These are phyloP conservation scores for Drosophila aldrichi DNA, from an alignment of 2,888 invertebrate species.

Conservation along the genomic window DNA sequence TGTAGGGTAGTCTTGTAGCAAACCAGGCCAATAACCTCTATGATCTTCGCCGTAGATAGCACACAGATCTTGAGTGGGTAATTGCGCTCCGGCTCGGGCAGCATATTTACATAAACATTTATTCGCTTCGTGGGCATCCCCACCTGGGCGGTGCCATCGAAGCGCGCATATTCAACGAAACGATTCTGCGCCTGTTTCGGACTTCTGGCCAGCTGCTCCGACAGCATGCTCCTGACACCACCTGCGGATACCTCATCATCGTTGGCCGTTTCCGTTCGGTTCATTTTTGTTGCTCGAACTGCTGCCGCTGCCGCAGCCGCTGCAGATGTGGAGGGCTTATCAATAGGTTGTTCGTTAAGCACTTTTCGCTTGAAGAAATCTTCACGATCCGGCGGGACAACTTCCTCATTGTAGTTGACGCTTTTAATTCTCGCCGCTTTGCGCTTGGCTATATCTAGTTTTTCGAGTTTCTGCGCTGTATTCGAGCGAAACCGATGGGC, in stretches of 20 bases:
- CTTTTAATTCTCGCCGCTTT: slow-evolving; percentile 90
- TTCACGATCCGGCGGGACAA: slow-evolving; percentile 69
- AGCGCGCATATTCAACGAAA: slow-evolving; percentile 95
- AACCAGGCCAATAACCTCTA: slow-evolving; percentile 95
- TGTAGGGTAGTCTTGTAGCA: slow-evolving; percentile 92
- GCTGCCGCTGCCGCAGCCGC: slow-evolving; percentile 3
- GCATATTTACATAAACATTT: slow-evolving; percentile 95
- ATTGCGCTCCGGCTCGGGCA: slow-evolving; percentile 91
- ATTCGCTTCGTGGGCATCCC: slow-evolving; percentile 93
- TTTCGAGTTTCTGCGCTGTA: slow-evolving; percentile 94
- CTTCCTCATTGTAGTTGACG: slow-evolving; percentile 82
- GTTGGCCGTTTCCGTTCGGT: slow-evolving; percentile 11
- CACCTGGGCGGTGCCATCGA: slow-evolving; percentile 94
- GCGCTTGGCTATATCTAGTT: slow-evolving; percentile 94
- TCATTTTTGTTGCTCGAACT: not conserved
- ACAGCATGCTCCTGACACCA: slow-evolving; percentile 87
- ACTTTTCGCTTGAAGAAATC: slow-evolving; percentile 79
- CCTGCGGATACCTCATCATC: slow-evolving; percentile 58
- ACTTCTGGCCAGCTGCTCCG: slow-evolving; percentile 91
- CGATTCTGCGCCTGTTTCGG: slow-evolving; percentile 93
- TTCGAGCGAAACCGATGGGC: slow-evolving; percentile 91
- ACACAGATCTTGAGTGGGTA: slow-evolving; percentile 94
- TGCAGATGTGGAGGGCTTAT: slow-evolving; percentile 22
- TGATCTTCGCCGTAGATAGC: slow-evolving; percentile 93
- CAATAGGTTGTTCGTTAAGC: slow-evolving; percentile 28